Conservation (phyloP, 2,113 vertebrate species). For the Brachirus orientalis region DNA sequence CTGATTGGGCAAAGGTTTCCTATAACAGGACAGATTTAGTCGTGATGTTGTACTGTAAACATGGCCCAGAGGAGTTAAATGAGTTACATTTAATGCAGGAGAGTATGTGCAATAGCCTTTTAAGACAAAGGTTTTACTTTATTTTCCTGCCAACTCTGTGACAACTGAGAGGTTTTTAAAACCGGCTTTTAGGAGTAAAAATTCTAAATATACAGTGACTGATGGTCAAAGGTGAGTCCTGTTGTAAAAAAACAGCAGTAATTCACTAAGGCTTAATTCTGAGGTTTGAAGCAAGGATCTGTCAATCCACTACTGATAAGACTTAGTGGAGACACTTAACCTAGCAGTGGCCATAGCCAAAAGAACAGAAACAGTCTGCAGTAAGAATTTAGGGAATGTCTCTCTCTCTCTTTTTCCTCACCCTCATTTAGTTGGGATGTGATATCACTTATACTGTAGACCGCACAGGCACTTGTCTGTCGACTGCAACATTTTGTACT, state of each 20-base stretch:
- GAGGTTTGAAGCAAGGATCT: slow-evolving; percentile 12
- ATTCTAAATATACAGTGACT: not conserved
- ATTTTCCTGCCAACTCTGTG: not conserved
- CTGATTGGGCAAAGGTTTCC: too few relatives aligned
- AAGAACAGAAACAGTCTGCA: slow-evolving; percentile 9
- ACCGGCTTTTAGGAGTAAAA: not conserved
- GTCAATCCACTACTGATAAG: slow-evolving; percentile 10
- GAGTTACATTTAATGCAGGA: too few relatives aligned
- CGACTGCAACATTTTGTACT: slow-evolving; percentile 15
- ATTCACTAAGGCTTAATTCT: slow-evolving; percentile 9
- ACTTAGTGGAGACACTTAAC: slow-evolving; percentile 9
- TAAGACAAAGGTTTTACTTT: not conserved
- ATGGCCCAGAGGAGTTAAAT: too few relatives aligned
- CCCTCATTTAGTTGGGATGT: slow-evolving; percentile 34
- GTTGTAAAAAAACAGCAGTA: slow-evolving; percentile 10
- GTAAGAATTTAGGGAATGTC: slow-evolving; percentile 35
- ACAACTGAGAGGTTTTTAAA: not conserved
- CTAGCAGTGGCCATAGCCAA: slow-evolving; percentile 6
- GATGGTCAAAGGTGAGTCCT: slow-evolving; percentile 4
- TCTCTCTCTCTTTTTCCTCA: slow-evolving; percentile 7
- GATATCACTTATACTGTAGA: slow-evolving; percentile 36
- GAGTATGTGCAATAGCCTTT: not conserved
- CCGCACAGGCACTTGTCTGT: slow-evolving; percentile 26
- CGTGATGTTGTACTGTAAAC: too few relatives aligned
- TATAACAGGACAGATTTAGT: too few relatives aligned